Evolutionary conservation across 2,113 vertebrate genomes (phyloP).

Genomic region (Nansenia antarctica): DNA sequence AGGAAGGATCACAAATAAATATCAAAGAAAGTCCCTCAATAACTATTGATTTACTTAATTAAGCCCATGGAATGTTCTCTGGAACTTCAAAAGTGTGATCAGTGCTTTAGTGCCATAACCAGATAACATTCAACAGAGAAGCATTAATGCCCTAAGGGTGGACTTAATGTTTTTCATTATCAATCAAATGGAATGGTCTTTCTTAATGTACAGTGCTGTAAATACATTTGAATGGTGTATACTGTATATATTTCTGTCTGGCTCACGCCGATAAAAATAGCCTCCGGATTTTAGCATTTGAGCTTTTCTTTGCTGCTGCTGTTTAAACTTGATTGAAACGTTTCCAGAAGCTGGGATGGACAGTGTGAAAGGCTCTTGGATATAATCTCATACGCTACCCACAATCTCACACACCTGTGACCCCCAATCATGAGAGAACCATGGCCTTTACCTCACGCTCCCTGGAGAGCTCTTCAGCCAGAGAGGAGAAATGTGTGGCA

Average conservation of each 20-base stretch:
- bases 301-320: conserved; percentile 70
- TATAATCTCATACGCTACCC: conserved; percentile 34
- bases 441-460: conserved; percentile 67
- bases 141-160: conserved; percentile 48
- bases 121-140: conserved; percentile 52
- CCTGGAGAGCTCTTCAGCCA: conserved; percentile 56
- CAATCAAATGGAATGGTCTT: conserved; percentile 62
- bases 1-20: neutral
- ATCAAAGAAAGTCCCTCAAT: conserved; percentile 3
- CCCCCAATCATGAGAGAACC: conserved; percentile 67
- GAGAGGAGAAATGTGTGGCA: conserved; percentile 59
- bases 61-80: conserved; percentile 73
- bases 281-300: conserved; percentile 68
- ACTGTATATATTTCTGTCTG: conserved; percentile 73
- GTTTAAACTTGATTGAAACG: conserved; percentile 67
- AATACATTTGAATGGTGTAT: conserved; percentile 80
- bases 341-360: conserved; percentile 53
- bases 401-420: conserved; percentile 33
- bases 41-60: conserved; percentile 59
- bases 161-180: conserved; percentile 50
- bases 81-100: conserved; percentile 69
- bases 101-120: conserved; percentile 77
- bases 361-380: conserved; percentile 55
- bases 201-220: conserved; percentile 80
- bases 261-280: conserved; percentile 60